Evolutionary conservation across 2,888 invertebrate genomes (phyloP).

Genomic region (Anoncus sp.): DNA sequence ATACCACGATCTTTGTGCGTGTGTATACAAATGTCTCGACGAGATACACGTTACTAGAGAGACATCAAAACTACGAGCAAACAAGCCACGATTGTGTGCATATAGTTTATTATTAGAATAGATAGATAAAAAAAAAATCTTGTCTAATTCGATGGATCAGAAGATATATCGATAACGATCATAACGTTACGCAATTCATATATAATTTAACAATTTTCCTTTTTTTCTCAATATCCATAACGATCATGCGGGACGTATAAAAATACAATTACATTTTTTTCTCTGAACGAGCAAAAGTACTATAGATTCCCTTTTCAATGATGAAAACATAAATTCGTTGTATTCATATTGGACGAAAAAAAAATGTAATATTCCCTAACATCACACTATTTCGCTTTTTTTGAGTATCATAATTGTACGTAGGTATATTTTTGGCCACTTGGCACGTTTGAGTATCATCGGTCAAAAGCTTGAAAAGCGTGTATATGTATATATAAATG

Average conservation of each 20-base stretch:
- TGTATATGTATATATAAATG: background rate
- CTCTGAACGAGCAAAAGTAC: constrained; percentile 45
- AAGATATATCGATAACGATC: constrained; percentile 53
- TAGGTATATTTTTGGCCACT: constrained; percentile 33
- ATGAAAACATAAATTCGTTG: constrained; percentile 46
- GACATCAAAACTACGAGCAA: no score
- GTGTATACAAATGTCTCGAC: no score
- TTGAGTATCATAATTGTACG: constrained; percentile 54
- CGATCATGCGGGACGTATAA: constrained; percentile 53
- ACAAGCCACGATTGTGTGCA: no score
- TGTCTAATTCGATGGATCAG: constrained; percentile 39
- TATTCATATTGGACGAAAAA: constrained; percentile 17
- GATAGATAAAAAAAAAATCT: constrained; percentile 24
- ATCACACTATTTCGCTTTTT: constrained; percentile 42
- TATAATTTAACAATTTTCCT: constrained; percentile 39
- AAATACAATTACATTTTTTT: constrained; percentile 58
- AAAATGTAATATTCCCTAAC: constrained; percentile 18
- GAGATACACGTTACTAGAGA: no score
- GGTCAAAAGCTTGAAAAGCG: constrained; percentile 20
- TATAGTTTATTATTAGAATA: no score
- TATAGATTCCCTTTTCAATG: constrained; percentile 30
- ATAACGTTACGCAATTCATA: constrained; percentile 27
- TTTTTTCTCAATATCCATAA: constrained; percentile 37
- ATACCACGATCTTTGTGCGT: no score
- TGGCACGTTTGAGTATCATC: constrained; percentile 49